Evolutionary conservation across 2,797 vertebrate genomes (phyloP).

Genomic region (Pyrocephalus nanus): DNA sequence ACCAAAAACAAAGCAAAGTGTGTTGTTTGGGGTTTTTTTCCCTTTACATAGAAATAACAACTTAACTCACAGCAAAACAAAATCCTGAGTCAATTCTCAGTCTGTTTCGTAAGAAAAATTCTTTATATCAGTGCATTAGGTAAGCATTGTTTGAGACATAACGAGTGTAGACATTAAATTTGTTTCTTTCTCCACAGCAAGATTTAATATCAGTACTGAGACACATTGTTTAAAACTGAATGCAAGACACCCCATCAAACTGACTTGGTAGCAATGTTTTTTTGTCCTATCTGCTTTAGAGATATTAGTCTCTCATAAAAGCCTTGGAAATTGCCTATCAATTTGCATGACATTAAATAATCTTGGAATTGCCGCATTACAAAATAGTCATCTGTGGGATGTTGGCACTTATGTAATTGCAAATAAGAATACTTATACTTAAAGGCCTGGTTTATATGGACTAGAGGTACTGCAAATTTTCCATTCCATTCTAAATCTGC

Average conservation of each 20-base stretch:
- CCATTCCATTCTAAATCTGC: background rate
- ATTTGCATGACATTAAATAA: conserved; percentile 20
- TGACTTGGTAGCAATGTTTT: background rate
- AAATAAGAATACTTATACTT: background rate
- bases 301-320: conserved; percentile 11
- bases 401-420: background rate
- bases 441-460: background rate
- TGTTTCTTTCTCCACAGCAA: background rate
- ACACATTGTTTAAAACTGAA: background rate
- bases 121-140: background rate
- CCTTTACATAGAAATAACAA: background rate
- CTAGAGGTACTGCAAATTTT: background rate
- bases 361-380: background rate
- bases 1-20: rapidly evolving
- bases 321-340: background rate
- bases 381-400: background rate
- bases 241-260: background rate
- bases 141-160: background rate
- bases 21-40: background rate
- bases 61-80: background rate
- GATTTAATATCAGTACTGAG: background rate
- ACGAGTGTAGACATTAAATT: background rate
- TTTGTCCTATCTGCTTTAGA: conserved; percentile 11
- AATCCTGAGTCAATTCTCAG: background rate
- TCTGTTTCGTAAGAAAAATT: background rate